Evolutionary conservation across 1,140 invertebrate species (phyloP).

Genomic region (Macrocentrus cingulum): DNA sequence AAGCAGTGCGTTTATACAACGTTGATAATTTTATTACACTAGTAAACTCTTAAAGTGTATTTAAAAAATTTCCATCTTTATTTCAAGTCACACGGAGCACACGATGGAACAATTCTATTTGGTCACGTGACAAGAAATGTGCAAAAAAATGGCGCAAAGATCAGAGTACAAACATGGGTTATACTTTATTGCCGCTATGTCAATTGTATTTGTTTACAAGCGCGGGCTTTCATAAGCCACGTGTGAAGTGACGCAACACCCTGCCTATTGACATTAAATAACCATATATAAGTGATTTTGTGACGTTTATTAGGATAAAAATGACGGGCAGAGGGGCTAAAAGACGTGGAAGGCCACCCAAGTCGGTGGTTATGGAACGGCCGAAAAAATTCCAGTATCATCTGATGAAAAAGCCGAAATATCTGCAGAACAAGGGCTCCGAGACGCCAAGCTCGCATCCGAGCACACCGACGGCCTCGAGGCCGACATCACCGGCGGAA

Average conservation of each 20-base stretch:
- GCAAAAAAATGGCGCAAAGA: conserved; percentile 65
- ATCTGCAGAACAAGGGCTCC: conserved; percentile 71
- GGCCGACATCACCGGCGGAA: conserved; percentile 73
- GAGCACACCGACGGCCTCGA: conserved; percentile 75
- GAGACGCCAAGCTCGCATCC: conserved; percentile 66
- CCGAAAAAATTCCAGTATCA: conserved; percentile 83
- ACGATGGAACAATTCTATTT: conserved; percentile 53
- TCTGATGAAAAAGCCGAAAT: conserved; percentile 89
- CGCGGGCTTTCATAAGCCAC: conserved; percentile 61
- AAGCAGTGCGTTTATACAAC: conserved; percentile 21
- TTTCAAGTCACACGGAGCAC: conserved; percentile 11
- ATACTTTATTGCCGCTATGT: conserved; percentile 61
- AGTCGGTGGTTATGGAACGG: conserved; percentile 80
- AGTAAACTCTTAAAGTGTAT: no score
- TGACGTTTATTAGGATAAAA: conserved; percentile 19
- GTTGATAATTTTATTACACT: neutral
- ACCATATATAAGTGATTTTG: conserved; percentile 3
- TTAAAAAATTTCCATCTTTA: no score
- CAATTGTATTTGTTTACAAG: conserved; percentile 67
- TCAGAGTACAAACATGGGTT: conserved; percentile 60
- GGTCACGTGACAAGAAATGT: conserved; percentile 62
- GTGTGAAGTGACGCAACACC: conserved; percentile 51
- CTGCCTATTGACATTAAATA: no score
- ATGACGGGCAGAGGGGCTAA: conserved; percentile 85
- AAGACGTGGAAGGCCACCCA: conserved; percentile 84